Conservation (phyloP, 1,140 invertebrate species). For the Cryptotermes secundus region DNA sequence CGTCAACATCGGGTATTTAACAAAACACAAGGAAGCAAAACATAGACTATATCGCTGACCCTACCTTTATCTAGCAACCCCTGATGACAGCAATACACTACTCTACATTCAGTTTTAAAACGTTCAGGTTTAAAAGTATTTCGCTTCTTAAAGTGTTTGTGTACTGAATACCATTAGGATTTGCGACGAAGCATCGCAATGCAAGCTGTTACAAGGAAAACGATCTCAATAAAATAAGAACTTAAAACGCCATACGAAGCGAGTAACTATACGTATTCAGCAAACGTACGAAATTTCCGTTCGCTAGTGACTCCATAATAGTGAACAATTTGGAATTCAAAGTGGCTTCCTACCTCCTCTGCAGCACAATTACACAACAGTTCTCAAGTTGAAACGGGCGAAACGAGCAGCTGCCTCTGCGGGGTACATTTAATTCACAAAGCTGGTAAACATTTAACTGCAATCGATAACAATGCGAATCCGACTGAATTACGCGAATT, state of each 20-base stretch:
- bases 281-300: background rate
- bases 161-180: background rate
- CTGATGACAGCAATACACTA: too few species aligned
- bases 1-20: too few species aligned
- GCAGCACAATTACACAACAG: background rate
- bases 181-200: background rate
- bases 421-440: background rate
- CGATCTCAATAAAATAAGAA: background rate
- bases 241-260: background rate
- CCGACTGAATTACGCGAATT: background rate
- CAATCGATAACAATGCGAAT: background rate
- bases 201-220: background rate
- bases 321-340: background rate
- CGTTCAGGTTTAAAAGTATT: background rate
- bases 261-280: background rate
- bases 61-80: background rate
- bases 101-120: background rate
- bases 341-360: background rate
- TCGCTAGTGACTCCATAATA: background rate
- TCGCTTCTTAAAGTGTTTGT: background rate
- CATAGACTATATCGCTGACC: too few species aligned
- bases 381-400: background rate
- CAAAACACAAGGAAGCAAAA: too few species aligned
- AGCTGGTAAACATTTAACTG: background rate
- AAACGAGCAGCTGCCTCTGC: background rate